Evolutionary conservation across 2,113 vertebrate species (phyloP).

Genomic region (Nesospiza acunhae): DNA sequence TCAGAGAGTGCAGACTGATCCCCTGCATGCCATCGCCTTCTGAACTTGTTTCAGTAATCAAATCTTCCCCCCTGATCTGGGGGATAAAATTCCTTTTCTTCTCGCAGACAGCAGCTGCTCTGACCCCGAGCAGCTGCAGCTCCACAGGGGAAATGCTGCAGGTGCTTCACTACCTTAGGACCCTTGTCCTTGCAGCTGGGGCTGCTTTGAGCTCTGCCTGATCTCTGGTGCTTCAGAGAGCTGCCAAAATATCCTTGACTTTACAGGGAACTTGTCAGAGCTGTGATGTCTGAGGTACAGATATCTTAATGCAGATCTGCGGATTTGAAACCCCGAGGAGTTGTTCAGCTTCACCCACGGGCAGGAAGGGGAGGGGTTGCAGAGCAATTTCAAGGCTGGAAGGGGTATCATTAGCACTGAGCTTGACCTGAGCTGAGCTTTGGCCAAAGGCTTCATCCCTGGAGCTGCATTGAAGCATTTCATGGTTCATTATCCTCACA

Average conservation of each 20-base stretch:
- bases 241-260: not conserved
- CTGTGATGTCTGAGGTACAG: not conserved
- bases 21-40: not conserved
- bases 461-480: constrained; percentile 17
- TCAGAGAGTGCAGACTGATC: not conserved
- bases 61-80: not conserved
- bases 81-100: not conserved
- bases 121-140: not conserved
- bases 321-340: not conserved
- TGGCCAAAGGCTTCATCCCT: constrained; percentile 25
- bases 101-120: not conserved
- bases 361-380: not conserved
- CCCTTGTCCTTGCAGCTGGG: not conserved
- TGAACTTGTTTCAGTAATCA: not conserved
- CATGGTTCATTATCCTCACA: constrained; percentile 42
- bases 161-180: not conserved
- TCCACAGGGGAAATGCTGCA: not conserved
- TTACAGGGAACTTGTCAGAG: constrained; percentile 9
- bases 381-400: not conserved
- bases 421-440: constrained; percentile 40
- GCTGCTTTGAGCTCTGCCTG: constrained; percentile 1
- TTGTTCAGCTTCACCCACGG: not conserved
- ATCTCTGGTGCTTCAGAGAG: not conserved
- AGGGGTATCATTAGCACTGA: not conserved
- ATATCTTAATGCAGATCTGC: not conserved